These are phyloP conservation scores for Petromus typicus DNA, from an alignment of 2,113 vertebrate genomes.

Conservation along the genomic window DNA sequence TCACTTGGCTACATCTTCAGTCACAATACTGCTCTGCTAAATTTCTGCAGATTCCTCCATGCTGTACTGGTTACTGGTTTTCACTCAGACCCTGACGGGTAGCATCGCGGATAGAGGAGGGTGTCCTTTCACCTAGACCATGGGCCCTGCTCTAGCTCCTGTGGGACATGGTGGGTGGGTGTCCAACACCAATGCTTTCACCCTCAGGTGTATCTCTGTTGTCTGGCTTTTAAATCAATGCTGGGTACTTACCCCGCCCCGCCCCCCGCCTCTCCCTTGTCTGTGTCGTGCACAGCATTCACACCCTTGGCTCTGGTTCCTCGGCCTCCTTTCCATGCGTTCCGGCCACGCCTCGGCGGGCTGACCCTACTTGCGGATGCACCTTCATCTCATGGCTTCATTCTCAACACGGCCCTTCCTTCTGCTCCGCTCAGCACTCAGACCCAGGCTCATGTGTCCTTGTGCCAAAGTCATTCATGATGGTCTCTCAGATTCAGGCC, in stretches of 20 bases:
- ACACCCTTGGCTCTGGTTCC: neutral
- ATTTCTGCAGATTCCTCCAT: neutral
- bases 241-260: too few species aligned
- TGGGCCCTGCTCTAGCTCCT: neutral
- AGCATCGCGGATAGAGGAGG: neutral
- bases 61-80: neutral
- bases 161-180: neutral
- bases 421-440: neutral
- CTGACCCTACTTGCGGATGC: neutral
- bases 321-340: neutral
- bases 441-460: neutral
- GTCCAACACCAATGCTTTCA: neutral
- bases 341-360: fast-evolving
- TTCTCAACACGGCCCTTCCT: neutral
- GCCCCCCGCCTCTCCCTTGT: neutral
- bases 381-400: neutral
- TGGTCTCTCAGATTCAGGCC: neutral
- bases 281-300: neutral
- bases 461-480: neutral
- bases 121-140: neutral
- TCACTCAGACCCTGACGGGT: neutral
- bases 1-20: neutral
- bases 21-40: neutral
- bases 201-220: fast-evolving
- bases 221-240: neutral